These are phyloP conservation scores for Euleptes europaea DNA, from an alignment of 2,113 vertebrate species.

Conservation along the genomic window DNA sequence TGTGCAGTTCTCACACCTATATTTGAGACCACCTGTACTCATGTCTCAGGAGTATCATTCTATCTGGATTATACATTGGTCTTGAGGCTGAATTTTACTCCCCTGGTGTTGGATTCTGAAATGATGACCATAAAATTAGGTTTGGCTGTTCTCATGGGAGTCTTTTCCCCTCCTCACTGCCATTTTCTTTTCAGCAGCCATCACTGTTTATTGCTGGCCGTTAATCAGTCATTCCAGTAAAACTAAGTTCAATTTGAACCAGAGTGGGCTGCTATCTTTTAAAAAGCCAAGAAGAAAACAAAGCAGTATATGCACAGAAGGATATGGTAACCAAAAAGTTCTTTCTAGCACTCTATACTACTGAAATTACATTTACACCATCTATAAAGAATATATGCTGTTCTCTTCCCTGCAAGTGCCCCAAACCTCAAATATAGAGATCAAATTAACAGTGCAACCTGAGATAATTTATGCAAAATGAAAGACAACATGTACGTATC, in stretches of 20 bases:
- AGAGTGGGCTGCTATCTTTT: neutral
- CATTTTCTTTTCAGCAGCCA: constrained; percentile 10
- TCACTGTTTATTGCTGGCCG: neutral
- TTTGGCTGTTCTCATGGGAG: neutral
- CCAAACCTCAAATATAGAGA: no score
- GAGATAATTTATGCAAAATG: no score
- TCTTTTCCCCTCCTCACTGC: neutral
- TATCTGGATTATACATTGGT: neutral
- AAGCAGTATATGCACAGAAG: constrained; percentile 2
- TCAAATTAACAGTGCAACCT: no score
- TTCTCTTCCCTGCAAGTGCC: no score
- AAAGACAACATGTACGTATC: no score
- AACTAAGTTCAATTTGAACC: constrained; percentile 20
- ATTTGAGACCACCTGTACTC: no score
- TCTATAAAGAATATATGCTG: constrained; percentile 33
- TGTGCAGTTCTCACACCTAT: no score
- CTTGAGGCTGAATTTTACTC: neutral
- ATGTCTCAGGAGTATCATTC: no score
- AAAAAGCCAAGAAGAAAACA: constrained; percentile 42
- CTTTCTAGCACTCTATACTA: constrained; percentile 26
- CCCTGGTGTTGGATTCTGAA: neutral
- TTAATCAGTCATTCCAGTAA: constrained; percentile 10
- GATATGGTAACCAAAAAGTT: constrained; percentile 10
- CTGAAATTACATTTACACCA: constrained; percentile 35
- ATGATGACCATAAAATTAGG: neutral